phyloP scores from a whole-genome alignment of 2,113 vertebrate genomes.

The Mungos mungo region DNA sequence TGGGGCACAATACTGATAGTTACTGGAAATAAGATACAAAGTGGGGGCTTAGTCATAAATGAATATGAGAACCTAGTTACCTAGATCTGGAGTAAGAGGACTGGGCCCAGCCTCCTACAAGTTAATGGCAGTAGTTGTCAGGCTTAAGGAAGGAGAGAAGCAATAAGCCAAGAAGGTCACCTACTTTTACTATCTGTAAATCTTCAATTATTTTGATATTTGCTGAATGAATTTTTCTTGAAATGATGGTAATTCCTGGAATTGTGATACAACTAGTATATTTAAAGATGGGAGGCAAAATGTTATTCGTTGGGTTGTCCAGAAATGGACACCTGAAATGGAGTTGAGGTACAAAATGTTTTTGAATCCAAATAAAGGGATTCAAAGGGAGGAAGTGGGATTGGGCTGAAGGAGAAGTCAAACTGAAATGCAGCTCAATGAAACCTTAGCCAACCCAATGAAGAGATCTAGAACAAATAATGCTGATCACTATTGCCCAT shows the following conservation, averaged over 20 bases:
- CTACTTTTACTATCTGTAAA: not conserved
- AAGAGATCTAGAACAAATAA: not conserved
- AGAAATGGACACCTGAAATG: not conserved
- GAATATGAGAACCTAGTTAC: not conserved
- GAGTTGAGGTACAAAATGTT: not conserved
- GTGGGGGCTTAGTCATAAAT: not conserved
- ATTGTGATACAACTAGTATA: not conserved
- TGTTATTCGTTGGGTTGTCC: not conserved
- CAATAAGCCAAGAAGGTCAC: not conserved
- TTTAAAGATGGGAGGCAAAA: not conserved
- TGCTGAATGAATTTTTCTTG: not conserved
- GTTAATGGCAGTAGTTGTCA: not conserved
- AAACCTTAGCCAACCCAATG: not conserved
- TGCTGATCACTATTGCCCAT: not conserved
- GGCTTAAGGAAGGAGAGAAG: not conserved
- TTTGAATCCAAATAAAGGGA: not conserved
- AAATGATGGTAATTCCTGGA: not conserved
- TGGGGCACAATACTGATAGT: not conserved
- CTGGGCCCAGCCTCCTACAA: not conserved
- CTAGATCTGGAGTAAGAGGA: not conserved
- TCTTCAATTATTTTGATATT: constrained; percentile 17
- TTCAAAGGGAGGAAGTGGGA: not conserved
- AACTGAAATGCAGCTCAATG: not conserved
- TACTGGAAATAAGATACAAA: not conserved
- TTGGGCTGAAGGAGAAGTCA: not conserved